Conservation (phyloP, 2,113 vertebrate genomes). For the Coracopsis vasa region DNA sequence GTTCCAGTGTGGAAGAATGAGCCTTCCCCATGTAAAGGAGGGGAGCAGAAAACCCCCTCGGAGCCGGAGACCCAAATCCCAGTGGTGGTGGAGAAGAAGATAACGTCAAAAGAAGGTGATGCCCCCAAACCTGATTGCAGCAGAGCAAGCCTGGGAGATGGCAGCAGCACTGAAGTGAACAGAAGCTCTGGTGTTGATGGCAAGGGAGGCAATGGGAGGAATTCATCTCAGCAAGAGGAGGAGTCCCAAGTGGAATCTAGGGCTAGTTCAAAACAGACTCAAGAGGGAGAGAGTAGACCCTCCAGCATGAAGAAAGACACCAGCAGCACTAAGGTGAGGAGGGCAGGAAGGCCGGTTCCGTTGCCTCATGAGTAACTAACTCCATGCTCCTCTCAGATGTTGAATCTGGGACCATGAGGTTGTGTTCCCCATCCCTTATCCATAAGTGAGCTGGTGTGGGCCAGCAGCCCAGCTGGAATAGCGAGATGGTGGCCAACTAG, state of each 20-base stretch:
- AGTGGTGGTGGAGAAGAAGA: conserved; percentile 42
- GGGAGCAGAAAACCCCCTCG: conserved; percentile 41
- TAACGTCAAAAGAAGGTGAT: background rate
- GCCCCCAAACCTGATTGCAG: background rate
- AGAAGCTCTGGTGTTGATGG: background rate
- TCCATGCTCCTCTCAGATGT: conserved; percentile 16
- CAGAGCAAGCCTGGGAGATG: conserved; percentile 23
- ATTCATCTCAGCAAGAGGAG: conserved; percentile 61
- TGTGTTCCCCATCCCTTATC: background rate
- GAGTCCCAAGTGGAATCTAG: conserved; percentile 63
- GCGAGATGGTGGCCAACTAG: background rate
- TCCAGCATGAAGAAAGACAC: conserved; percentile 47
- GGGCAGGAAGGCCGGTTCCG: conserved; percentile 21
- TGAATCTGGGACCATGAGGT: background rate
- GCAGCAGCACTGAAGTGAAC: conserved; percentile 15
- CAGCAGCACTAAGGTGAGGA: conserved; percentile 73
- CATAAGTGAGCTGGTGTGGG: background rate
- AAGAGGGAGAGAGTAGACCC: conserved; percentile 64
- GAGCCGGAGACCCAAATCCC: conserved; percentile 26
- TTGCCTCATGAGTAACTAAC: conserved; percentile 1
- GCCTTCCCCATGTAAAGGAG: background rate
- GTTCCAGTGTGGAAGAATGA: background rate
- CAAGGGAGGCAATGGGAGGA: conserved; percentile 59
- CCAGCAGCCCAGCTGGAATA: background rate
- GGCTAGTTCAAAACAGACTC: conserved; percentile 57